Evolutionary conservation across 1,140 invertebrate genomes (phyloP).

Genomic region (Hesperophylax magnus): DNA sequence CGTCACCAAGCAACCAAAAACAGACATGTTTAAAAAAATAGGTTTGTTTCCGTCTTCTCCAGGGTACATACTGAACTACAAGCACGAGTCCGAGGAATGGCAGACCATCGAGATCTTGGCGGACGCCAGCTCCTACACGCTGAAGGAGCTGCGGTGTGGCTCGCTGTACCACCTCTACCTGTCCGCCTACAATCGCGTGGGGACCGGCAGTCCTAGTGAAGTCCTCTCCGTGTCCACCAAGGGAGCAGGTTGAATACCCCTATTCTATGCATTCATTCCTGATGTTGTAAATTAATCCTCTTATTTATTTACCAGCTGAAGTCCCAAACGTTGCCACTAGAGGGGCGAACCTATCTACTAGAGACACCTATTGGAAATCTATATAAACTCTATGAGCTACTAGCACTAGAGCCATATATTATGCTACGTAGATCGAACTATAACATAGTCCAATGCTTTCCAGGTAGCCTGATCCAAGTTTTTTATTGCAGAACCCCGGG

Average conservation of each 20-base stretch:
- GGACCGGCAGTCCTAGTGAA: slow-evolving; percentile 77
- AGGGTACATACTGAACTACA: slow-evolving; percentile 79
- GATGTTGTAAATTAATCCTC: too few relatives aligned
- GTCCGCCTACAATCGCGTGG: slow-evolving; percentile 79
- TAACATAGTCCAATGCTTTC: too few relatives aligned
- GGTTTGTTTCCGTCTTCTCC: slow-evolving; percentile 49
- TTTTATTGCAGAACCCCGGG: slow-evolving; percentile 44
- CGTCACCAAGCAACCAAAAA: too few relatives aligned
- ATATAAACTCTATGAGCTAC: too few relatives aligned
- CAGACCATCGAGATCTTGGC: slow-evolving; percentile 75
- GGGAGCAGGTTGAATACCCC: slow-evolving; percentile 65
- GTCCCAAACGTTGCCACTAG: too few relatives aligned
- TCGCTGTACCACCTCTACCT: slow-evolving; percentile 78
- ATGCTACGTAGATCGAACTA: too few relatives aligned
- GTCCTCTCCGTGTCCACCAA: slow-evolving; percentile 75
- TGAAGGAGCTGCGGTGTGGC: slow-evolving; percentile 82
- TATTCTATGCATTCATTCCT: not conserved
- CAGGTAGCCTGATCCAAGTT: too few relatives aligned
- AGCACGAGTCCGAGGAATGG: slow-evolving; percentile 75
- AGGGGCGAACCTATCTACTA: too few relatives aligned
- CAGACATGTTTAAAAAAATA: too few relatives aligned
- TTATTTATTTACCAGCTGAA: too few relatives aligned
- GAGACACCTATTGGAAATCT: too few relatives aligned
- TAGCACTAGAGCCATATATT: too few relatives aligned
- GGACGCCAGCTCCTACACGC: slow-evolving; percentile 76